Base-by-base conservation (phyloP, 2,888 invertebrate genomes). In the Aspidiotus destructor region DNA sequence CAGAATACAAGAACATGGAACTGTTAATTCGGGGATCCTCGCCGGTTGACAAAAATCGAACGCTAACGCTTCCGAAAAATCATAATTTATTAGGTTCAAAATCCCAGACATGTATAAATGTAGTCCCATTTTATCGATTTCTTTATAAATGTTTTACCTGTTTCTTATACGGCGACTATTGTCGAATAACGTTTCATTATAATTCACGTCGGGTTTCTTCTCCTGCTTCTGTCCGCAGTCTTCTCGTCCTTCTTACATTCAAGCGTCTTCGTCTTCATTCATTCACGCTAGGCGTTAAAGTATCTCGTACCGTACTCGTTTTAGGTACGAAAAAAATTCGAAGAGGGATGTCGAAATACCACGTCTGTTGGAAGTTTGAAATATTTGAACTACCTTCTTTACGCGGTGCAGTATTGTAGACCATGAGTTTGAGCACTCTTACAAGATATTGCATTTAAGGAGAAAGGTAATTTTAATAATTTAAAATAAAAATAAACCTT, bases 41-140 rank as follows among this genome's bases (percentile, higher is more conserved):
- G 48, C 6, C 48, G 48, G 48, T 48, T 48, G 48, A 48, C 48
- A 48, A 48, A 48, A 48, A 48, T 48, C 48, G 48, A 48, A 48
- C 48, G 48, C 48, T 48, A 48, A 48, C 48, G 48, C 48, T 48
- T 48, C 48, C n/a, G n/a, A 48, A 48, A 48, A 28, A 28, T 28
- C 28, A 48, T 48, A 48, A 48, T 48, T 48, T 48, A 48, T 48
- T 48, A 48, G 48, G 48, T 48, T 48, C 2, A 28, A 48, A 48
- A 48, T 48, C n/a, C 48, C 48, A 48, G 48, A 48, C 48, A 6
- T 48, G 48, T 48, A 28, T 28, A 28, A 28, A 28, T 28, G 48
- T n/a, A 48, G 48, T 48, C 48, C n/a, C 48, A 48, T n/a, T 48
- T 11, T 48, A 48, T 48, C 48, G 48, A 48, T 48, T 48, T 48